phyloP scores from a whole-genome alignment of 1,140 invertebrate species.

The Pinna nobilis region DNA sequence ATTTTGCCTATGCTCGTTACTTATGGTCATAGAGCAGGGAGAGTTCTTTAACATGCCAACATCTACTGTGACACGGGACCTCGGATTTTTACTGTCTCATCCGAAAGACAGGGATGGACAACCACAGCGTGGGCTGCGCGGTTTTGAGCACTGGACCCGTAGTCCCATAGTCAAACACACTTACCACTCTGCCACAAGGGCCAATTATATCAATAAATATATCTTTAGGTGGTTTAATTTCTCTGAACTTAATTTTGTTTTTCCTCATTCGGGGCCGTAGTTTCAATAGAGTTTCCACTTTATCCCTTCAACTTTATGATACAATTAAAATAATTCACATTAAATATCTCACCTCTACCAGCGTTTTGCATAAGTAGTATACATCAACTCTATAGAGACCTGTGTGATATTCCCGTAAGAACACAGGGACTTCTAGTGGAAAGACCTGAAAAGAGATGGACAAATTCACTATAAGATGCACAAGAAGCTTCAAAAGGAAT shows the following conservation, averaged over 20 bases:
- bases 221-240: neutral
- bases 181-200: too few species aligned
- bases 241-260: neutral
- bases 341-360: conserved; percentile 84
- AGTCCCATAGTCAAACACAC: too few species aligned
- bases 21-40: too few species aligned
- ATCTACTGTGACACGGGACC: too few species aligned
- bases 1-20: too few species aligned
- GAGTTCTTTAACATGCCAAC: too few species aligned
- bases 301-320: neutral
- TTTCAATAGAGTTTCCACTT: neutral
- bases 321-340: neutral
- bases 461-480: neutral
- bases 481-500: neutral
- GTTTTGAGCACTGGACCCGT: too few species aligned
- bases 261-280: neutral
- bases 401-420: conserved; percentile 91
- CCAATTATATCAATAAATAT: neutral
- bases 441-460: conserved; percentile 83
- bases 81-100: too few species aligned
- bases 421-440: conserved; percentile 92
- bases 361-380: conserved; percentile 93
- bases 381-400: conserved; percentile 95
- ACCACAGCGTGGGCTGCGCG: too few species aligned
- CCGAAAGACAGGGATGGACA: too few species aligned